Conservation (phyloP, 2,888 invertebrate genomes). For the Stenotaenia linearis region DNA sequence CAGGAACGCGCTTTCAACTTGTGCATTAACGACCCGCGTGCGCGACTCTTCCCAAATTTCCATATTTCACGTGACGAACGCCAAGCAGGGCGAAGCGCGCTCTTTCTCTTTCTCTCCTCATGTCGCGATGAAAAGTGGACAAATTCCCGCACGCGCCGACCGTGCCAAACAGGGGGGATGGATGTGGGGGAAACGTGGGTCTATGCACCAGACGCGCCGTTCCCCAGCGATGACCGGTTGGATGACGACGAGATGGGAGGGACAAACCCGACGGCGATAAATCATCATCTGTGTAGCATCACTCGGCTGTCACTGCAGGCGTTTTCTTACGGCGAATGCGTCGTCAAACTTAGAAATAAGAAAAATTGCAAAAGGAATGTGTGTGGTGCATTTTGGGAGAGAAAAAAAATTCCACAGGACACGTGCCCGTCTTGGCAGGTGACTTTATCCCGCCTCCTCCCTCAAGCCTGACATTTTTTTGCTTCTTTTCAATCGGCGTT, state of each 20-base stretch:
- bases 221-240: background rate
- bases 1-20: slow-evolving; percentile 6
- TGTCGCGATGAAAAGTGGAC: slow-evolving; percentile 23
- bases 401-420: background rate
- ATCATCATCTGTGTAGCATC: slow-evolving; percentile 22
- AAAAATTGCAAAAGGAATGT: slow-evolving; percentile 11
- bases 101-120: background rate
- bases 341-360: slow-evolving; percentile 3
- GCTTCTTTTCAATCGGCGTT: slow-evolving; percentile 28
- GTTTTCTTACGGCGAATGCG: slow-evolving; percentile 14
- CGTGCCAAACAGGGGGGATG: background rate
- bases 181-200: background rate
- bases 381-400: background rate
- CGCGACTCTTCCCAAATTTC: slow-evolving; percentile 5
- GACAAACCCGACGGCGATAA: slow-evolving; percentile 8
- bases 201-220: background rate
- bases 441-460: slow-evolving; percentile 12
- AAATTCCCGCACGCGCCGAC: slow-evolving; percentile 14
- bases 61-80: slow-evolving; percentile 8
- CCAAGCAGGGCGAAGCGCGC: background rate
- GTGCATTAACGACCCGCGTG: slow-evolving; percentile 21
- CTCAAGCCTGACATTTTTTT: slow-evolving; percentile 8
- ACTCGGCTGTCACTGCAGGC: slow-evolving; percentile 16
- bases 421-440: slow-evolving; percentile 5
- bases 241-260: background rate